Conservation (phyloP, 2,113 vertebrate species). For the Lophius piscatorius region DNA sequence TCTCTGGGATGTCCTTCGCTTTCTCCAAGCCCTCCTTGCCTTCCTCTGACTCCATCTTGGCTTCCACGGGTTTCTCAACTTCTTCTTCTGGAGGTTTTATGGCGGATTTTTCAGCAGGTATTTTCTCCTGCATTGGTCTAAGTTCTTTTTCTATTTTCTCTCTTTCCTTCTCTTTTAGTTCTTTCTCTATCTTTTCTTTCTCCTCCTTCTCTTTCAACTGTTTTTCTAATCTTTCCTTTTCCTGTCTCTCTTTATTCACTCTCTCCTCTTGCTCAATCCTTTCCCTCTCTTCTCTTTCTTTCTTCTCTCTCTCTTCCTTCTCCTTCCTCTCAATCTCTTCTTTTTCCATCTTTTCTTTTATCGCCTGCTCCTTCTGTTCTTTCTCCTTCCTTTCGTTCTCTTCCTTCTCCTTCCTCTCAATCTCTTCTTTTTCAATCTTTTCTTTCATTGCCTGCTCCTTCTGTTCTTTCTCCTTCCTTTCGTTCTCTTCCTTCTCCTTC, state of each 20-base stretch:
- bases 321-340: slow-evolving; percentile 11
- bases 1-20: slow-evolving; percentile 70
- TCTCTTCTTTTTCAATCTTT: background rate
- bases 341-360: slow-evolving; percentile 51
- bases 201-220: slow-evolving; percentile 14
- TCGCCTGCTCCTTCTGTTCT: background rate
- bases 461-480: slow-evolving; percentile 3
- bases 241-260: slow-evolving; percentile 19
- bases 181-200: slow-evolving; percentile 14
- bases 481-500: slow-evolving; percentile 10
- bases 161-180: slow-evolving; percentile 29
- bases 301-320: slow-evolving; percentile 17
- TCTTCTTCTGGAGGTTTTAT: background rate
- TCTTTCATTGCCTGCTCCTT: slow-evolving; percentile 9
- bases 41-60: slow-evolving; percentile 1
- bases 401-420: slow-evolving; percentile 7
- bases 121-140: slow-evolving; percentile 1
- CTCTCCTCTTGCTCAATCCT: slow-evolving; percentile 19
- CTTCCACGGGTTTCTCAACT: background rate
- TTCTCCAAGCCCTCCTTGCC: slow-evolving; percentile 33
- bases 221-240: slow-evolving; percentile 12
- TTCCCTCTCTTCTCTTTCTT: slow-evolving; percentile 6
- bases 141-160: slow-evolving; percentile 11
- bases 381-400: slow-evolving; percentile 4
- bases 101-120: slow-evolving; percentile 1